phyloP scores from a whole-genome alignment of 1,140 invertebrate species.

The Lanistes nyassanus region DNA sequence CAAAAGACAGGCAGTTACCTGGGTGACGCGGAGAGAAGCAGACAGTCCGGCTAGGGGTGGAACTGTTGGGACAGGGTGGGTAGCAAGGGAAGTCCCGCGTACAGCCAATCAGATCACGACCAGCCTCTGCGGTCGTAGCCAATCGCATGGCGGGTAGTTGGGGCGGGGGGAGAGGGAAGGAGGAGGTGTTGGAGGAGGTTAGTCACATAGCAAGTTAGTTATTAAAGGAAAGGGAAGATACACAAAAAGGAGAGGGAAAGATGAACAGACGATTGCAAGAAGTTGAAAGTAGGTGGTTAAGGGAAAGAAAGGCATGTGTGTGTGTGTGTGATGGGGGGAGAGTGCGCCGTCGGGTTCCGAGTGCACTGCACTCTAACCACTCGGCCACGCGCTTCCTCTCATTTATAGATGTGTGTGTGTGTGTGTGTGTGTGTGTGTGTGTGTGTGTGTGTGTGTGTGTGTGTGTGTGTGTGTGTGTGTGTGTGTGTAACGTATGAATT shows the following conservation, averaged over 20 bases:
- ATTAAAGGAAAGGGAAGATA: background rate
- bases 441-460: slow-evolving; percentile 13
- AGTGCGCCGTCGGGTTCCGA: background rate
- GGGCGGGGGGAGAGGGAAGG: background rate
- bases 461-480: background rate
- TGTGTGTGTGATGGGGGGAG: background rate
- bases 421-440: background rate
- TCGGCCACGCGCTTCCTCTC: background rate
- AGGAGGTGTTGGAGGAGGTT: no score
- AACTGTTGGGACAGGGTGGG: background rate
- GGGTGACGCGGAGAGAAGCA: no score
- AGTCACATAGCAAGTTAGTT: background rate
- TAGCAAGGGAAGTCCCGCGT: background rate
- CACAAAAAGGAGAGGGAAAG: slow-evolving; percentile 2
- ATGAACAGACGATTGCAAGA: background rate
- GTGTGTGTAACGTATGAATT: background rate
- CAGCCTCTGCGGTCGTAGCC: no score
- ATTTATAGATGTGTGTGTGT: background rate
- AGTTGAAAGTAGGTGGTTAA: background rate
- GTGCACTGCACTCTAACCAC: background rate
- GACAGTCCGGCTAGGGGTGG: no score
- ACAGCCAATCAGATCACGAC: no score
- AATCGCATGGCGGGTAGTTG: no score
- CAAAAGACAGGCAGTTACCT: no score
- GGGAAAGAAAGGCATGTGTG: background rate